Evolutionary conservation across 1,140 invertebrate species (phyloP).

Genomic region (Monochamus saltuarius): DNA sequence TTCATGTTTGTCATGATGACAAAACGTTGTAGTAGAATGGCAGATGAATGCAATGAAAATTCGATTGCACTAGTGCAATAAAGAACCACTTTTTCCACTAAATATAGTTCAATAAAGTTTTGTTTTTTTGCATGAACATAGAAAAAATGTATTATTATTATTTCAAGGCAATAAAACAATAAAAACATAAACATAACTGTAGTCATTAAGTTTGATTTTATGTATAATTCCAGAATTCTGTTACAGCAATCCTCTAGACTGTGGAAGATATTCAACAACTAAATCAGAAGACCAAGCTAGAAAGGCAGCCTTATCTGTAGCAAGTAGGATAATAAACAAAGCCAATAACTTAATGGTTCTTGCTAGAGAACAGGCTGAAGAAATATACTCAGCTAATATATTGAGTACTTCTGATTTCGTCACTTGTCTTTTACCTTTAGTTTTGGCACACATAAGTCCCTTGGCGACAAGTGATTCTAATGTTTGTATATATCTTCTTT

Average conservation of each 20-base stretch:
- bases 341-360: constrained; percentile 71
- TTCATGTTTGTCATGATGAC: too few relatives aligned
- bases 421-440: constrained; percentile 73
- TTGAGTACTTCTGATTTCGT: constrained; percentile 61
- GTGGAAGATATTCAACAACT: constrained; percentile 63
- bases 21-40: too few relatives aligned
- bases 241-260: constrained; percentile 65
- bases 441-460: constrained; percentile 79
- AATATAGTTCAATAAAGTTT: too few relatives aligned
- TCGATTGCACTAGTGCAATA: too few relatives aligned
- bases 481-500: constrained; percentile 53
- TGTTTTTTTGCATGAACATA: too few relatives aligned
- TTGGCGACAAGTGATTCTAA: constrained; percentile 79
- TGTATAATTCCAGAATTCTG: constrained; percentile 8
- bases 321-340: constrained; percentile 70
- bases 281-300: constrained; percentile 71
- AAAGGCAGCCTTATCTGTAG: constrained; percentile 70
- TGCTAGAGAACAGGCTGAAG: constrained; percentile 65
- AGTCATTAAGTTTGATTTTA: too few relatives aligned
- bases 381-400: constrained; percentile 57
- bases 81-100: too few relatives aligned
- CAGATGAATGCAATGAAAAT: too few relatives aligned
- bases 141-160: too few relatives aligned
- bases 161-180: too few relatives aligned
- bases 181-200: too few relatives aligned